A percentile compares a stretch with the other conserved stretches of the same genome.
These are phyloP conservation scores for Ctenopoma kingsleyae DNA, from an alignment of 2,797 vertebrate genomes.

Conservation along the genomic window DNA sequence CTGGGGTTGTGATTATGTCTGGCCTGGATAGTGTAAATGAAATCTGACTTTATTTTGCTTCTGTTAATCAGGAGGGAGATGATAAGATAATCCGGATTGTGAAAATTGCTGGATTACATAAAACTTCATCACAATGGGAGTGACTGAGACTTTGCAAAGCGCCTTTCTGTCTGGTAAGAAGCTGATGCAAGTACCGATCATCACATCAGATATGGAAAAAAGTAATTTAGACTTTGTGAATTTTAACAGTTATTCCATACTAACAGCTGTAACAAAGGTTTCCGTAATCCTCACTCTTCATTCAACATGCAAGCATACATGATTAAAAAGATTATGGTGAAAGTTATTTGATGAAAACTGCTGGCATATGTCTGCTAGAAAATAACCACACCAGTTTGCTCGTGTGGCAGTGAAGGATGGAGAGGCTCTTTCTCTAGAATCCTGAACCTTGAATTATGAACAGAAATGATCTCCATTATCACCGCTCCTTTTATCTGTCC, in stretches of 20 bases:
- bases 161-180: conserved; percentile 54
- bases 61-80: too few species aligned
- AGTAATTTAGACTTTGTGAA: conserved; percentile 64
- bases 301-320: conserved; percentile 61
- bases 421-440: conserved; percentile 27
- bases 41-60: too few species aligned
- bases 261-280: conserved; percentile 62
- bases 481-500: conserved; percentile 55
- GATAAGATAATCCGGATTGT: conserved; percentile 81
- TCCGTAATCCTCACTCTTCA: conserved; percentile 56
- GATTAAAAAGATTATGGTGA: conserved; percentile 69
- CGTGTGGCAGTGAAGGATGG: conserved; percentile 10
- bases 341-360: conserved; percentile 61
- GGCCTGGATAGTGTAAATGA: conserved; percentile 51
- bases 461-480: conserved; percentile 59
- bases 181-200: conserved; percentile 59
- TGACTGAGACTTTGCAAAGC: conserved; percentile 71
- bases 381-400: conserved; percentile 35
- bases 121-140: conserved; percentile 73
- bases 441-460: conserved; percentile 40
- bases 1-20: conserved; percentile 60
- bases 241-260: conserved; percentile 52
- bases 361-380: conserved; percentile 31
- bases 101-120: conserved; percentile 82
- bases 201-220: conserved; percentile 57